phyloP scores from a whole-genome alignment of 2,113 vertebrate genomes.

The Strigops habroptila region DNA sequence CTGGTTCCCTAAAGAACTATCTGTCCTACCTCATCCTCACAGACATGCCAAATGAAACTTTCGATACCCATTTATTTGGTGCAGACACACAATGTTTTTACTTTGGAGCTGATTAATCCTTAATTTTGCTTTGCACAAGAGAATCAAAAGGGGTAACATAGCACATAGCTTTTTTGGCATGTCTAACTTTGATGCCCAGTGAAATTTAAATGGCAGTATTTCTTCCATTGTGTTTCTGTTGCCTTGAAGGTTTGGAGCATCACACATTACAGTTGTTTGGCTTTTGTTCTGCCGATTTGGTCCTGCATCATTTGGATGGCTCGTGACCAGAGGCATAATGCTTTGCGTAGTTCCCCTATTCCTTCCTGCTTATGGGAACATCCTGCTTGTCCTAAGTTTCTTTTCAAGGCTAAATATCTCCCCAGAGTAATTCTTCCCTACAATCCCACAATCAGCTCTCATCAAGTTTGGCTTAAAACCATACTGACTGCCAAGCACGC shows the following conservation, averaged over 20 bases:
- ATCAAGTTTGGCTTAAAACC: conserved; percentile 76
- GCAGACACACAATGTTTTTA: not conserved
- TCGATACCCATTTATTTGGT: not conserved
- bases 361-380: conserved; percentile 77
- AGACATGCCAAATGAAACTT: no score
- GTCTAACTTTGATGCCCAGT: not conserved
- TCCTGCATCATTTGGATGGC: conserved; percentile 78
- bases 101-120: not conserved
- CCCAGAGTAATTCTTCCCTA: conserved; percentile 73
- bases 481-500: conserved; percentile 69
- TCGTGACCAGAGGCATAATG: conserved; percentile 69
- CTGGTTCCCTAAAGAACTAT: not conserved
- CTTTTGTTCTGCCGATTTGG: conserved; percentile 78
- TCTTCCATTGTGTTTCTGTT: not conserved
- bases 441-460: conserved; percentile 66
- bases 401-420: conserved; percentile 74
- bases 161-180: not conserved
- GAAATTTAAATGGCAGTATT: not conserved
- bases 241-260: conserved; percentile 74
- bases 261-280: conserved; percentile 77
- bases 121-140: not conserved
- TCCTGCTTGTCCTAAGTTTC: conserved; percentile 75
- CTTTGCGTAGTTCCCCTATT: conserved; percentile 83
- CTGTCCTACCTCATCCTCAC: not conserved
- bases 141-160: not conserved